Conservation (phyloP, 2,888 invertebrate genomes). For the Clitarchus hookeri region DNA sequence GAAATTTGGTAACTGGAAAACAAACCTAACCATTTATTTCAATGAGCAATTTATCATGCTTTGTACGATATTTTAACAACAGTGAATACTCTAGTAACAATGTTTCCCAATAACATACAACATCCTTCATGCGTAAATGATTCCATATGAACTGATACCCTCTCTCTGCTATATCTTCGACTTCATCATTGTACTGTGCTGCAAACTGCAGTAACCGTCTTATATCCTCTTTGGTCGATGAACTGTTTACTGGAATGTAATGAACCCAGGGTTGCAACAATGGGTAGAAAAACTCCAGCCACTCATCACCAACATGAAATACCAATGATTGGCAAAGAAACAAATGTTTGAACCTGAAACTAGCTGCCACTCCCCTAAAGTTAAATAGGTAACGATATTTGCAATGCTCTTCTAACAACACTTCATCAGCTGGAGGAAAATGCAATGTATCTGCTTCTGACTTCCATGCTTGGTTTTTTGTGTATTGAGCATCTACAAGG, state of each 20-base stretch:
- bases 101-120: slow-evolving; percentile 85
- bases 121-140: slow-evolving; percentile 78
- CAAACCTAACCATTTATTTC: slow-evolving; percentile 45
- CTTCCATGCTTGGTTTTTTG: slow-evolving; percentile 99
- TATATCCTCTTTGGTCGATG: slow-evolving; percentile 70
- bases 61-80: slow-evolving; percentile 70
- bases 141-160: slow-evolving; percentile 85
- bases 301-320: slow-evolving; percentile 92
- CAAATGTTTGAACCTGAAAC: slow-evolving; percentile 94
- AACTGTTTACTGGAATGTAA: slow-evolving; percentile 82
- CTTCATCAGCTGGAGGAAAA: slow-evolving; percentile 81
- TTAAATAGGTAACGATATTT: slow-evolving; percentile 93
- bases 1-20: not conserved
- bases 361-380: slow-evolving; percentile 95
- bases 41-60: slow-evolving; percentile 63
- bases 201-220: slow-evolving; percentile 76
- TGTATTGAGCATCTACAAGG: slow-evolving; percentile 90
- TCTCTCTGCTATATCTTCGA: slow-evolving; percentile 76
- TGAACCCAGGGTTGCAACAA: slow-evolving; percentile 93
- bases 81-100: slow-evolving; percentile 75
- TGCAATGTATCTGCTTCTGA: slow-evolving; percentile 89
- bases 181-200: slow-evolving; percentile 72
- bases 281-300: slow-evolving; percentile 94
- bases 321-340: slow-evolving; percentile 91
- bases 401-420: slow-evolving; percentile 90